Evolutionary conservation across 2,888 invertebrate species (phyloP).

Genomic region (Metopia argyrocephala): DNA sequence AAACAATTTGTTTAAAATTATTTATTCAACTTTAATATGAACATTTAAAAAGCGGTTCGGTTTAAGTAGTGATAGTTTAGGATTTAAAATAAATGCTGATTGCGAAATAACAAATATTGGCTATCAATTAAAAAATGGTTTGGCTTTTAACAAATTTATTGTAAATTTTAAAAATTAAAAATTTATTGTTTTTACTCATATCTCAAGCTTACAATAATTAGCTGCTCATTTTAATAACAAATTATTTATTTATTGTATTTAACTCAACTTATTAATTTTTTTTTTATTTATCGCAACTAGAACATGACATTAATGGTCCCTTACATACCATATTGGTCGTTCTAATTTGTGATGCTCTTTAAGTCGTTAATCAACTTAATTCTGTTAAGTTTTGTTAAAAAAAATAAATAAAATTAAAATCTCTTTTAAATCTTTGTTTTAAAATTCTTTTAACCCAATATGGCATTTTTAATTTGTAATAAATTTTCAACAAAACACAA

Average conservation of each 20-base stretch:
- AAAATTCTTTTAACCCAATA: conserved; percentile 15
- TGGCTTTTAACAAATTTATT: too few species aligned
- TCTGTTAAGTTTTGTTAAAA: conserved; percentile 10
- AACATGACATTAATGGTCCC: conserved; percentile 11
- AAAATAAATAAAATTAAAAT: conserved; percentile 12
- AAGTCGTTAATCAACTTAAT: not conserved
- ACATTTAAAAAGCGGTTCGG: too few species aligned
- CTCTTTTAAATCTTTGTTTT: conserved; percentile 6
- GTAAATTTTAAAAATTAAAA: too few species aligned
- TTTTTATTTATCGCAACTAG: not conserved
- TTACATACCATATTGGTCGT: conserved; percentile 8
- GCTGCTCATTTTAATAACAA: not conserved
- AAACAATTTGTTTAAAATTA: not conserved
- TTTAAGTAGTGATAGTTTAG: too few species aligned
- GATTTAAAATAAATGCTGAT: too few species aligned
- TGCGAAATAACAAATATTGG: too few species aligned
- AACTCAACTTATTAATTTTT: conserved; percentile 7
- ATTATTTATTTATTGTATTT: not conserved
- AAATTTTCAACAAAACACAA: conserved; percentile 27
- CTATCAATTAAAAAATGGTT: too few species aligned
- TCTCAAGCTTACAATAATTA: not conserved
- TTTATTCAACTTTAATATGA: too few species aligned
- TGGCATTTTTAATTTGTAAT: conserved; percentile 43
- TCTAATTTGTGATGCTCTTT: not conserved
- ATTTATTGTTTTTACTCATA: too few species aligned